Base-by-base conservation (phyloP, 2,797 vertebrate genomes). In the Coranthus polyacanthus region DNA sequence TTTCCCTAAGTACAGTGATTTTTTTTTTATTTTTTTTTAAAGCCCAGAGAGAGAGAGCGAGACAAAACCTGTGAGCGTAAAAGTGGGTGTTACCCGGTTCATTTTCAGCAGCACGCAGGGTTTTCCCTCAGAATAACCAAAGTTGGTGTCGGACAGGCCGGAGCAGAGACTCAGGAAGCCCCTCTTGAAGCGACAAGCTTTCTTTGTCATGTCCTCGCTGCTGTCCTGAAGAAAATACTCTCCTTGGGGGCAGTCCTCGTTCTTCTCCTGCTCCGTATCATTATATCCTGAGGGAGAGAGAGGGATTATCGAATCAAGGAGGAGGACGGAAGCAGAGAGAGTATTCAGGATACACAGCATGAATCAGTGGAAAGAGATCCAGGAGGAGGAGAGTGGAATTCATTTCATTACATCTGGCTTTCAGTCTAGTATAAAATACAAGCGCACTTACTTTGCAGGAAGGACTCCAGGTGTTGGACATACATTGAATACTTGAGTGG, bases 51-150 rank as follows among this genome's bases (percentile, higher is more conserved):
- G n/a, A 34, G 37, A 8, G 11, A 18, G 7, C 12, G n/a, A 34
- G 37, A 20, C 3, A 26, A 34, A 21, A 38, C 44, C 1, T 4
- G 13, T 39, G 3, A 29, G n/a, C 20, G 7, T 4, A 8, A 51
- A 9, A 7, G 5, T 0, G 6, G 5, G 4, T 1, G 50, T 89
- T 94, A 99, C 97, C 91, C 97, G 94, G 91, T 99, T 99, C 95
- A 99, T 95, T 90, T 98, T 98, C 81, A 98, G 93, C 84, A 98
- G 91, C 69, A 99, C 78, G 13, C 97, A 98, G 12, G 97, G 97
- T 51, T 86, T 88, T 62, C 96, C 96, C 63, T 90, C 93, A 56
- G 93, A 88, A 78, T 97, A 98, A 53, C 97, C 97, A 49, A 95
- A 98, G 57, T 45, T 89, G 59, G 78, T 17, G 71, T 98, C 96